These are phyloP conservation scores for Chaitophorus viminalis DNA, from an alignment of 2,888 invertebrate genomes.

Conservation along the genomic window DNA sequence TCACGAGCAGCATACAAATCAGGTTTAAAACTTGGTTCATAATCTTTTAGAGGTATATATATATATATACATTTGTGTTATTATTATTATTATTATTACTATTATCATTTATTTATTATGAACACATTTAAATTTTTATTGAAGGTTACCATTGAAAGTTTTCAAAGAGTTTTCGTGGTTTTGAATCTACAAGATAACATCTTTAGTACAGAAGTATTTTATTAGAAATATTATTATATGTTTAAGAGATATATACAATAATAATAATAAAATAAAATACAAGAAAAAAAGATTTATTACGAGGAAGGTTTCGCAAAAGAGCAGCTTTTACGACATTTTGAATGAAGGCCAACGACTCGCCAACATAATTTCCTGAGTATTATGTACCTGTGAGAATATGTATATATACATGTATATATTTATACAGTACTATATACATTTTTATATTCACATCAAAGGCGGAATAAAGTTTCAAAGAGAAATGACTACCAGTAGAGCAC, in stretches of 20 bases:
- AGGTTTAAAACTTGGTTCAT: constrained; percentile 5
- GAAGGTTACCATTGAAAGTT: constrained; percentile 26
- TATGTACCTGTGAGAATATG: constrained; percentile 27
- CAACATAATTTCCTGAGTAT: constrained; percentile 52
- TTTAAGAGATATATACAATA: neutral
- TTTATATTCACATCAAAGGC: constrained; percentile 61
- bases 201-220: constrained; percentile 21
- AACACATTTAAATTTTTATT: constrained; percentile 39
- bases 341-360: constrained; percentile 47
- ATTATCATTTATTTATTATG: constrained; percentile 44
- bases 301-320: constrained; percentile 50
- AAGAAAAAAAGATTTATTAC: constrained; percentile 56
- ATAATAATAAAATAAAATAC: constrained; percentile 27
- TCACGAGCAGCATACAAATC: constrained; percentile 25
- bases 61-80: neutral
- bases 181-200: constrained; percentile 22
- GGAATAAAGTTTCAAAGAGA: constrained; percentile 62
- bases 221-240: constrained; percentile 22
- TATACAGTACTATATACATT: constrained; percentile 44
- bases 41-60: constrained; percentile 26
- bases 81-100: constrained; percentile 30
- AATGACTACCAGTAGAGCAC: constrained; percentile 52
- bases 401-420: neutral
- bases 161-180: constrained; percentile 44
- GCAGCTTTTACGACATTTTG: constrained; percentile 57